Base-by-base conservation (phyloP, 2,888 invertebrate genomes). In the Ceraclea dissimilis region DNA sequence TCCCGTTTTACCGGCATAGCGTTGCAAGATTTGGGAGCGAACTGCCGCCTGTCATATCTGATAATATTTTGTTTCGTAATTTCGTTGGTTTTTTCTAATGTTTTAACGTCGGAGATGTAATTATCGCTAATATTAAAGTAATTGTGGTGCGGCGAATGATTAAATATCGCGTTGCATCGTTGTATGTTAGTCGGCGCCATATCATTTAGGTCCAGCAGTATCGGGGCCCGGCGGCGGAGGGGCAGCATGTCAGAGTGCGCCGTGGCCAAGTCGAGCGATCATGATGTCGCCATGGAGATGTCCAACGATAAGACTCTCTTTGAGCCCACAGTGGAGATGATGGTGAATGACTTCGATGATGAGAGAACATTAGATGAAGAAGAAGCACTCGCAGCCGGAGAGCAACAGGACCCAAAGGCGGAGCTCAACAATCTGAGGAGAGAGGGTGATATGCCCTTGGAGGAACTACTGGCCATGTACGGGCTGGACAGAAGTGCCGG, bases 331-430 rank as follows among this genome's bases (percentile, higher is more conserved):
- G 86, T 93, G 70, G 95, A 95, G 73, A 93, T 96, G 93, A 87
- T 96, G 82, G 89, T 95, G 62, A 91, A 96, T 83, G 96, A 96
- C 74, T 95, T 92, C 75, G 97, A 97, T 73, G 96, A 97, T 78
- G 97, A 97, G 71, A 84, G 91, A 70, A 97, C 96, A 60, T 72
- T 97, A 70, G 96, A 95, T 71, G 96, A 97, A 77, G 96, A 97
- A 79, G 97, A 97, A 80, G 93, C 93, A 51, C 74, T 95, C 70
- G 93, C 93, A 64, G 90, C 90, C 65, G 86, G 88, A 62, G 91
- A 91, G 74, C 76, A 81, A 49, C 85, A 87, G 65, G 93, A 94
- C 72, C 86, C 90, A 49, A 85, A 87, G 67, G 90, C 90, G 66
- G 96, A 96, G 75, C 80, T 96, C 50, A 88, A 88, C 65, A 91